These are phyloP conservation scores for Tribolium madens DNA, from an alignment of 1,140 invertebrate genomes.

Conservation along the genomic window DNA sequence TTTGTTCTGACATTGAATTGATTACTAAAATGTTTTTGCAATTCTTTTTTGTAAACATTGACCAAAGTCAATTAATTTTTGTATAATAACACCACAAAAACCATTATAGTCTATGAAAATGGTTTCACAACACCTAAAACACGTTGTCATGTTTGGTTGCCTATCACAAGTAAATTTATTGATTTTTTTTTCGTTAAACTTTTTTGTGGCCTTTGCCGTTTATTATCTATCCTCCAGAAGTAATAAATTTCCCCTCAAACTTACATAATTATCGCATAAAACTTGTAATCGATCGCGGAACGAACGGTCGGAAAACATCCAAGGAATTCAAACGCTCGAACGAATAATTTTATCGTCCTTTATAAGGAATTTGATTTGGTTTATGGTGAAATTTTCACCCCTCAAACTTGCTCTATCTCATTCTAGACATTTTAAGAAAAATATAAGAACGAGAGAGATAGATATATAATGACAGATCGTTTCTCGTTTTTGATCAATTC, in stretches of 20 bases:
- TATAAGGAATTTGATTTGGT: constrained; percentile 44
- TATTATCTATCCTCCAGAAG: background rate
- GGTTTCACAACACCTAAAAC: too few species aligned
- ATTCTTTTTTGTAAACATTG: too few species aligned
- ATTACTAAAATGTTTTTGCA: too few species aligned
- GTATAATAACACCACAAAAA: too few species aligned
- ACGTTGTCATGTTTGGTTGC: background rate
- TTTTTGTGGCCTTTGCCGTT: background rate
- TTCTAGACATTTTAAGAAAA: constrained; percentile 8
- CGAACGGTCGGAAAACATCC: constrained; percentile 41
- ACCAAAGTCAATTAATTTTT: too few species aligned
- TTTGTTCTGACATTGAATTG: too few species aligned
- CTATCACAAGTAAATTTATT: background rate
- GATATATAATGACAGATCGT: constrained; percentile 6
- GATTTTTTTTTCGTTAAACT: too few species aligned
- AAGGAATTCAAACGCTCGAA: constrained; percentile 48
- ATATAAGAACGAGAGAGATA: constrained; percentile 8
- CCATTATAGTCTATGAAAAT: too few species aligned
- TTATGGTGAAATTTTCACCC: constrained; percentile 11
- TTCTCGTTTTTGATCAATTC: constrained; percentile 20
- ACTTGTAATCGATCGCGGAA: constrained; percentile 12
- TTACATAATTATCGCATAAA: background rate
- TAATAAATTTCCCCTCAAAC: background rate
- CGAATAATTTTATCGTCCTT: constrained; percentile 47
- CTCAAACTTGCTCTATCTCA: constrained; percentile 34